phyloP scores from a whole-genome alignment of 2,113 vertebrate genomes.

The Sebastes fasciatus region DNA sequence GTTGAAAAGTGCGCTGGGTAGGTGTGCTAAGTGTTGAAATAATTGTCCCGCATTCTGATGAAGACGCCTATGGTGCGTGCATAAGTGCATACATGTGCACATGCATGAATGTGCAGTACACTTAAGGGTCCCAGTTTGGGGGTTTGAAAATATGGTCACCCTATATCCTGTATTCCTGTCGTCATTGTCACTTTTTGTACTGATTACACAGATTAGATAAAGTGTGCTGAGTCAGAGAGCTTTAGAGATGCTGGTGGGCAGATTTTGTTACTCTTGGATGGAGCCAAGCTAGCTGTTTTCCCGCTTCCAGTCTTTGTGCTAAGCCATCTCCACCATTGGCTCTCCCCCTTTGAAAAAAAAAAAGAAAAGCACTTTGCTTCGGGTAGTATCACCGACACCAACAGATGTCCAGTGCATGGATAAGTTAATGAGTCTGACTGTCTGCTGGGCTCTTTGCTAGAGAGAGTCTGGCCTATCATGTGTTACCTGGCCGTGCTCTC shows the following conservation, averaged over 20 bases:
- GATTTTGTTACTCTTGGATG: neutral
- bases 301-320: slow-evolving; percentile 5
- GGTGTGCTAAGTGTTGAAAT: neutral
- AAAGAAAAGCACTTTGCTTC: slow-evolving; percentile 7
- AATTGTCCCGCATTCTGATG: neutral
- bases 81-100: no score
- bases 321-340: neutral
- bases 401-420: slow-evolving; percentile 54
- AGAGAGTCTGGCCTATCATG: slow-evolving; percentile 57
- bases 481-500: slow-evolving; percentile 74
- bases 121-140: no score
- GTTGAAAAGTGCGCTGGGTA: neutral
- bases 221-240: neutral
- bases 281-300: neutral
- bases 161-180: no score
- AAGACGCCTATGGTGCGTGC: no score
- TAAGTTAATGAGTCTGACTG: slow-evolving; percentile 50
- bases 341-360: slow-evolving; percentile 27
- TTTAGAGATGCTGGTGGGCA: neutral
- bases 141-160: no score
- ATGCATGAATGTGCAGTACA: no score
- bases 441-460: slow-evolving; percentile 39
- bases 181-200: neutral
- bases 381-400: slow-evolving; percentile 16
- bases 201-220: neutral